Evolutionary conservation across 2,888 invertebrate genomes (phyloP), one percentile per base, ranked within the genome.

Genomic region (Drosophila sordidapex): DNA sequence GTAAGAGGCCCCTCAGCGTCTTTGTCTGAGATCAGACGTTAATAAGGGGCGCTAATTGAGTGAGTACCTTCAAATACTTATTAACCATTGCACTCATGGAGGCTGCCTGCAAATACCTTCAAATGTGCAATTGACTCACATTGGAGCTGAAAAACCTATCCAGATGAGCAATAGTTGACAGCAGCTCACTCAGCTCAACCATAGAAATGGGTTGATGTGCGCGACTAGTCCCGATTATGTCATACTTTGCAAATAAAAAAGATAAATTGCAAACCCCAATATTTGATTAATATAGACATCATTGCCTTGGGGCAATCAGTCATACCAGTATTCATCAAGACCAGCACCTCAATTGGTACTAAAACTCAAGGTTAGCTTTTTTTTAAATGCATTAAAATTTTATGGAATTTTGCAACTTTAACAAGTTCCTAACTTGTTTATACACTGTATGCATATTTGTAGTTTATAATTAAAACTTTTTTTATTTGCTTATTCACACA

Each of bases 371-470:
- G 82, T 65, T 71, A 52, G 8, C 11, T 36, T 31, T 61, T 61
- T 63, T 49, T 53, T 29, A 58, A 70, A 58, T 86, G 81, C 83
- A 71, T 13, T 43, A 54, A 33, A 53, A 64, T 60, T 63, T 62
- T 56, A 33, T 65, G 66, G 53, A 51, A 31, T 49, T 59, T 70
- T 46, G 65, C 66, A 58, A 51, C 43, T 35, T 49, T 69, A 67
- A 65, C 84, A 64, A 57, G 82, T 71, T 82, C n/a, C 52, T 58
- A 75, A 75, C 67, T 25, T 58, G 52, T 73, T 82, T 81, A 56
- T 71, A 59, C 51, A 35, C 48, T 33, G 57, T 64, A 56, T 83
- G 78, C 70, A 77, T 65, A 70, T 78, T 69, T 69, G 52, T 73
- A 27, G 63, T 71, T 33, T 60, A 46, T 59, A 59, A 52, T 58